These are phyloP conservation scores for Adelognathus sp. DNA, from an alignment of 2,888 invertebrate species.

Conservation along the genomic window DNA sequence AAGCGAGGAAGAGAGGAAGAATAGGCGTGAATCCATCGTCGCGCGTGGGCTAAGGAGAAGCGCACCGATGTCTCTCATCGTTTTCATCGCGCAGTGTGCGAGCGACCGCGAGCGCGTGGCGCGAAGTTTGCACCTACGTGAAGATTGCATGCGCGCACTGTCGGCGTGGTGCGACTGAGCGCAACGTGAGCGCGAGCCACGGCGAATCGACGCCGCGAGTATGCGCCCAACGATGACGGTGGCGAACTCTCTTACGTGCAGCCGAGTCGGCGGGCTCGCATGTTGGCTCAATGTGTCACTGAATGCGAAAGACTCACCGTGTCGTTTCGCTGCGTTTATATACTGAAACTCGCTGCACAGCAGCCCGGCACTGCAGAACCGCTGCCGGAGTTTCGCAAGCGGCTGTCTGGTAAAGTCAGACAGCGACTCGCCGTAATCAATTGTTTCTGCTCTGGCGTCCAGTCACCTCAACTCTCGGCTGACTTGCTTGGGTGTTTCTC, in stretches of 20 bases:
- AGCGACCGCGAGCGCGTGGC: conserved; percentile 40
- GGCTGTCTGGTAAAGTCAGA: conserved; percentile 58
- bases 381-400: conserved; percentile 61
- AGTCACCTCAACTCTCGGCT: conserved; percentile 47
- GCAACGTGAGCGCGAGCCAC: conserved; percentile 54
- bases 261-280: conserved; percentile 18
- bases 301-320: conserved; percentile 23
- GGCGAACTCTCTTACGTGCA: conserved; percentile 30
- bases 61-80: conserved; percentile 29
- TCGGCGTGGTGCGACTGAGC: conserved; percentile 50
- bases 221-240: conserved; percentile 16
- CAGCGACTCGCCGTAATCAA: conserved; percentile 62
- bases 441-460: conserved; percentile 56
- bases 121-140: conserved; percentile 52
- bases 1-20: conserved; percentile 32
- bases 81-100: conserved; percentile 8
- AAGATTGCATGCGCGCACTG: conserved; percentile 49
- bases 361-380: conserved; percentile 11
- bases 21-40: conserved; percentile 35
- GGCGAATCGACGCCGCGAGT: conserved; percentile 46
- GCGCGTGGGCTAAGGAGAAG: conserved; percentile 46
- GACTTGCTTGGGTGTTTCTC: conserved; percentile 29
- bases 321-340: neutral
- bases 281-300: conserved; percentile 58
- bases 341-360: neutral